phyloP scores from a whole-genome alignment of 2,797 vertebrate species.

The Siniperca scherzeri region DNA sequence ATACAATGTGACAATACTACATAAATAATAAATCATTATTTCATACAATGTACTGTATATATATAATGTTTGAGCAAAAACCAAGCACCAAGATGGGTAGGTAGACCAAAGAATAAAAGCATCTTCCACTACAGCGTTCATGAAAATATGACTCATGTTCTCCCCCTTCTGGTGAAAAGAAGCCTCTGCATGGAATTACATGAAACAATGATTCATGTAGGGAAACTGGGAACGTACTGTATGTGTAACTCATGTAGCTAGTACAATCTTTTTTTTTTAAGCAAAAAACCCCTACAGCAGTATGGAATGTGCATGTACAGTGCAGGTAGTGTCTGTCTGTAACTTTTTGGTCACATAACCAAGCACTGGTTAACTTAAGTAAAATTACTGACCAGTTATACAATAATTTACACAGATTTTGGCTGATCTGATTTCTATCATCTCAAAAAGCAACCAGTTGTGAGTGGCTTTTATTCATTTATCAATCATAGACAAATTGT shows the following conservation, averaged over 20 bases:
- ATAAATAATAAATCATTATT: background rate
- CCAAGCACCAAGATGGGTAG: background rate
- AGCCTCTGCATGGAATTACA: conserved; percentile 15
- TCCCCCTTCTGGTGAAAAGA: conserved; percentile 65
- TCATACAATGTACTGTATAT: too few relatives aligned
- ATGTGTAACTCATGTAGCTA: background rate
- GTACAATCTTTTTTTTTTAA: background rate
- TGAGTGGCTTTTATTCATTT: background rate
- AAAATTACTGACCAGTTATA: too few relatives aligned
- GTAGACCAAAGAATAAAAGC: background rate
- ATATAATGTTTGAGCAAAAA: background rate
- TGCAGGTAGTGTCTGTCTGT: too few relatives aligned
- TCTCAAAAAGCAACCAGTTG: background rate
- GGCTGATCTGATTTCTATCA: background rate
- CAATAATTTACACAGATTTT: too few relatives aligned
- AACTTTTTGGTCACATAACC: background rate
- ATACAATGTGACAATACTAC: background rate
- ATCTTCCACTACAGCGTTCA: background rate
- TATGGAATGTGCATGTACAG: background rate
- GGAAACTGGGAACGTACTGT: background rate
- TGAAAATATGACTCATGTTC: conserved; percentile 37
- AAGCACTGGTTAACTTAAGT: background rate
- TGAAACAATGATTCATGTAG: conserved; percentile 4
- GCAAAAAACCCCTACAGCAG: background rate
- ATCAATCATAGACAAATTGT: background rate